A percentile compares a stretch with the other conserved stretches of the same genome.
Conservation (phyloP, 2,797 vertebrate species). For the Falco berigora region DNA sequence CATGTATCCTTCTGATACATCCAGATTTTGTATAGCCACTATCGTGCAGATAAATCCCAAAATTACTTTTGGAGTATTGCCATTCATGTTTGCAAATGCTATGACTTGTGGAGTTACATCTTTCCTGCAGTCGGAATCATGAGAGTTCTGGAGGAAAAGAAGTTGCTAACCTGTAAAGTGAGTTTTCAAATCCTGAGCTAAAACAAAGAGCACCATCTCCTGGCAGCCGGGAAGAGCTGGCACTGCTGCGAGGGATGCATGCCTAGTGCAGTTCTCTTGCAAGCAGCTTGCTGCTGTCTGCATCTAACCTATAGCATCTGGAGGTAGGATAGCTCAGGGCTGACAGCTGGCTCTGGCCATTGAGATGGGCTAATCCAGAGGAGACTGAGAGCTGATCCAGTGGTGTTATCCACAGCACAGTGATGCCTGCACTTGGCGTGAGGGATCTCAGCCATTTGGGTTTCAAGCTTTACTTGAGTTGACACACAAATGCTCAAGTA, state of each 20-base stretch:
- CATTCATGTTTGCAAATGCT: accelerated
- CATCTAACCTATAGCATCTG: not conserved
- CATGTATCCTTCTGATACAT: accelerated
- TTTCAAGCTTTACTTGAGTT: not conserved
- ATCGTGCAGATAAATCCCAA: not conserved
- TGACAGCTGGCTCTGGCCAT: not conserved
- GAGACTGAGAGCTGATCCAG: not conserved
- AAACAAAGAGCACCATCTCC: conserved; percentile 61
- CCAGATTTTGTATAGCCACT: not conserved
- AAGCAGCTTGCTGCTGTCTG: not conserved
- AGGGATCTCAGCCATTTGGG: not conserved
- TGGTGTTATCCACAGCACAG: not conserved
- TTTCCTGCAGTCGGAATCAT: not conserved
- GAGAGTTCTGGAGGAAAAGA: not conserved
- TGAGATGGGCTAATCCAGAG: not conserved
- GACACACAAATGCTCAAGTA: not conserved
- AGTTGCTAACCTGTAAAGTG: not conserved
- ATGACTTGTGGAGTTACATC: not conserved
- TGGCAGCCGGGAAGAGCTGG: conserved; percentile 1
- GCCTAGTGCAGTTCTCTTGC: not conserved
- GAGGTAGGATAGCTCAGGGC: not conserved
- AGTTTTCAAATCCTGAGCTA: not conserved
- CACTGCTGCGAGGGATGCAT: not conserved
- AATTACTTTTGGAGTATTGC: accelerated
- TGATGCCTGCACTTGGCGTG: not conserved